These are phyloP conservation scores for Girardinichthys multiradiatus DNA, from an alignment of 2,113 vertebrate genomes.

Conservation along the genomic window DNA sequence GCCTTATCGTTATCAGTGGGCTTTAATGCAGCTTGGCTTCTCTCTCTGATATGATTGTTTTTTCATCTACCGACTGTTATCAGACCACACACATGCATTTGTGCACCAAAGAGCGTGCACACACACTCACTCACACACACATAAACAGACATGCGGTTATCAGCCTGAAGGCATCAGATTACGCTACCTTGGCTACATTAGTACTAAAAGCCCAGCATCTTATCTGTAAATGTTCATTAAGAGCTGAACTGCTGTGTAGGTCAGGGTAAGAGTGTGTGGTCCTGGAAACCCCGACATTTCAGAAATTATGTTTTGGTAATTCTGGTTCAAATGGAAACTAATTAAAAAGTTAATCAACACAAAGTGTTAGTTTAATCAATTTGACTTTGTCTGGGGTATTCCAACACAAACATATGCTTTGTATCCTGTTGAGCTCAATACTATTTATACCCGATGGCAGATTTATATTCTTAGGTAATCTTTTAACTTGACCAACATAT, in stretches of 20 bases:
- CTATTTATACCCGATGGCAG: too few species aligned
- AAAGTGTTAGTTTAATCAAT: not conserved
- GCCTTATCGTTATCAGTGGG: conserved; percentile 3
- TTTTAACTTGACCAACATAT: too few species aligned
- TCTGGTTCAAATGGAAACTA: not conserved
- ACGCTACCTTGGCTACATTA: conserved; percentile 65
- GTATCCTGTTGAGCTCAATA: too few species aligned
- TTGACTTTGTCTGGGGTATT: too few species aligned
- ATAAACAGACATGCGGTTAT: conserved; percentile 44
- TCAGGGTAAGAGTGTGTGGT: conserved; percentile 46
- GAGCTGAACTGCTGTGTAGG: conserved; percentile 38
- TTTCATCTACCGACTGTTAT: conserved; percentile 35
- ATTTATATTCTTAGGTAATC: too few species aligned
- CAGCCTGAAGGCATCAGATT: conserved; percentile 66
- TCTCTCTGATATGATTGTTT: conserved; percentile 50
- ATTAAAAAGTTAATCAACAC: not conserved
- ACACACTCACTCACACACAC: conserved; percentile 28
- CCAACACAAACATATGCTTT: too few species aligned
- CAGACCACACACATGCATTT: conserved; percentile 58
- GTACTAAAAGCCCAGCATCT: conserved; percentile 69
- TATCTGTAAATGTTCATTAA: conserved; percentile 72
- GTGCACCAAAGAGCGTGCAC: conserved; percentile 21
- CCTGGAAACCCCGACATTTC: conserved; percentile 33
- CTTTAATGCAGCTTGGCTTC: conserved; percentile 29
- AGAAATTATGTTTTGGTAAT: conserved; percentile 18